Evolutionary conservation across 2,113 vertebrate genomes (phyloP), one percentile per base, ranked within the genome.

Genomic region (Urocitellus parryii): DNA sequence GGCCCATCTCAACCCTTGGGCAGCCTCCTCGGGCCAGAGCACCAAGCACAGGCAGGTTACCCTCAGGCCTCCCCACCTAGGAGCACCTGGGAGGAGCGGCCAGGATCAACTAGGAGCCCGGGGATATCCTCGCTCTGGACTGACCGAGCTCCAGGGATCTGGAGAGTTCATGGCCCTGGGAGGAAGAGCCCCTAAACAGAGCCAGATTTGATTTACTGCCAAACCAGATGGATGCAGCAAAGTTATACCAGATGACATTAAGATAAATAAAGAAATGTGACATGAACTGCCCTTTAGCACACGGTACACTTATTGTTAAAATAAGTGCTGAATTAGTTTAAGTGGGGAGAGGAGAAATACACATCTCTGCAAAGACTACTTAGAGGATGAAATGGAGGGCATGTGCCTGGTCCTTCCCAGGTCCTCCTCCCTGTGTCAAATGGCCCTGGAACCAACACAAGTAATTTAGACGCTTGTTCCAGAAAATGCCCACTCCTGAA

Each of bases 11-110:
- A 32, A 16, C 14, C 51, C 25, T 53, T 39, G 22, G 16, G 48
- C 18, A 11, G 1, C 20, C 2, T 39, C 20, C 58, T 4, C 5
- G 7, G 17, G 48, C n/a, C 3, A 4, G 32, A 20, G 4, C 4
- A 16, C 63, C 56, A 67, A 11, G 1, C 5, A 7, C 14, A 58
- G 56, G 5, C 5, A 24, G 37, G 42, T 1, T 8, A 45, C 42
- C 42, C 42, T 45, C 42, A 45, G 42, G 42, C 42, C 42, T 45
- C 42, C 7, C 48, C 1, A n/a, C 32, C 51, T 12, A 10, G 20
- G 14, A 63, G 34, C 13, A 65, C 22, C 13, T 22, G 8, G 42
- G 42, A 45, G 42, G 42, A 45, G 1, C 1, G 7, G 42, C 42
- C 42, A 45, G 42, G 42, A 45, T 45, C 42, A 1, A 7, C 42